Evolutionary conservation across 2,888 invertebrate species (phyloP), one percentile per base, ranked within the genome.

Genomic region (Lycia hirtaria): DNA sequence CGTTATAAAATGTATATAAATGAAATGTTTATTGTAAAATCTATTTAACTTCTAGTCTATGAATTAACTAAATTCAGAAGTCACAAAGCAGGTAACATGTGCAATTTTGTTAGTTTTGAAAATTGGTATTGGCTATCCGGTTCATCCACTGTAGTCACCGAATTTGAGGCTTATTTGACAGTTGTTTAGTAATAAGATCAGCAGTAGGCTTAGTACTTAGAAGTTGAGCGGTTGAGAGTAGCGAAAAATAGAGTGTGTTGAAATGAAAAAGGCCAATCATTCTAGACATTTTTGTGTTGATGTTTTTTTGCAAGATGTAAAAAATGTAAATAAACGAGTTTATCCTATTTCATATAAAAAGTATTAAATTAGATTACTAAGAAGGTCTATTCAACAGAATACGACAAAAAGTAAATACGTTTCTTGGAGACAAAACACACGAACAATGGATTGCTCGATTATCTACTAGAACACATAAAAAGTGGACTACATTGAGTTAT

Each of bases 341-440:
- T 24, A 28, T 40, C 40, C 14, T 7, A 35, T 35, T 52, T 26
- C 1, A 14, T 4, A 15, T 6, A 32, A 35, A 52, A 43, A 43
- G 12, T 33, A 1, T 17, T 14, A 14, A 43, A 28, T 35, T 10
- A 43, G n/a, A 5, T 9, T 10, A 20, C n/a, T n/a, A n/a, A n/a
- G n/a, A n/a, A n/a, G n/a, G n/a, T 7, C 22, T 14, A 17, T 28
- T 41, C 15, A 26, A 41, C 17, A 26, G 15, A 1, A n/a, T 9
- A 10, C 28, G 10, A 6, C 17, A 52, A 52, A 52, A 52, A 53
- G 7, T n/a, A 44, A 44, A 19, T 20, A n/a, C 22, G 10, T 45
- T 32, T 37, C 14, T 24, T 22, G 15, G 3, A 5, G 14, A 9
- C 10, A 12, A 22, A 17, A 26, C n/a, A 5, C 3, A 17, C 15